Conservation (phyloP, 2,113 vertebrate species). For the Psilopsiagon aurifrons region DNA sequence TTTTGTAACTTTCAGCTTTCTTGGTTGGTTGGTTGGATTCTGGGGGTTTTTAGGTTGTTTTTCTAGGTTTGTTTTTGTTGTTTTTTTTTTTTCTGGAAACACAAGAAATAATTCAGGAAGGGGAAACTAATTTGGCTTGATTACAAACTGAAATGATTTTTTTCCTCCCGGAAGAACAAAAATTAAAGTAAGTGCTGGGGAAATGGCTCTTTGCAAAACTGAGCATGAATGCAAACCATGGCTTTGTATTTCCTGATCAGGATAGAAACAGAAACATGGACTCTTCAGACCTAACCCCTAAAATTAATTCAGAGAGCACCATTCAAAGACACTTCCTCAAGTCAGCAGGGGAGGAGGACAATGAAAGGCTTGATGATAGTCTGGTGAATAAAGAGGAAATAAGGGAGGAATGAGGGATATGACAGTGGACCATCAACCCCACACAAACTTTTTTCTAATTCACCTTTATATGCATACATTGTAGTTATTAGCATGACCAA, state of each 20-base stretch:
- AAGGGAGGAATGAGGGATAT: background rate
- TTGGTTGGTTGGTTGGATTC: background rate
- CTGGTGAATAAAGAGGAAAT: slow-evolving; percentile 47
- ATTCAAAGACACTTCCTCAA: slow-evolving; percentile 64
- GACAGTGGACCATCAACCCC: background rate
- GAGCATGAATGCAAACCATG: background rate
- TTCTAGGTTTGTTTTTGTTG: background rate
- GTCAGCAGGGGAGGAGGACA: slow-evolving; percentile 32
- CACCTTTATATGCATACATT: background rate
- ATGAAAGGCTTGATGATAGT: slow-evolving; percentile 45
- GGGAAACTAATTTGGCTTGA: slow-evolving; percentile 35
- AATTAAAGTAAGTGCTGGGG: slow-evolving; percentile 10
- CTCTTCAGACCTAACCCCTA: slow-evolving; percentile 28
- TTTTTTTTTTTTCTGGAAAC: background rate
- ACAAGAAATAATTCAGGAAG: slow-evolving; percentile 29
- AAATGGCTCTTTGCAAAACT: slow-evolving; percentile 32
- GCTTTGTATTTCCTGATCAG: slow-evolving; percentile 45
- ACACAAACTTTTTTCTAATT: background rate
- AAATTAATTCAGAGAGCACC: slow-evolving; percentile 48
- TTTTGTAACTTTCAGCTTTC: background rate
- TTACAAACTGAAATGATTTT: background rate
- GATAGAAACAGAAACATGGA: slow-evolving; percentile 32
- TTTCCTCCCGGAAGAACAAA: slow-evolving; percentile 42
- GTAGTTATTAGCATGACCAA: background rate
- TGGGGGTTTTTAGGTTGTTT: background rate